Conservation (phyloP, 1,140 invertebrate species). For the Tetramorium alpestre region DNA sequence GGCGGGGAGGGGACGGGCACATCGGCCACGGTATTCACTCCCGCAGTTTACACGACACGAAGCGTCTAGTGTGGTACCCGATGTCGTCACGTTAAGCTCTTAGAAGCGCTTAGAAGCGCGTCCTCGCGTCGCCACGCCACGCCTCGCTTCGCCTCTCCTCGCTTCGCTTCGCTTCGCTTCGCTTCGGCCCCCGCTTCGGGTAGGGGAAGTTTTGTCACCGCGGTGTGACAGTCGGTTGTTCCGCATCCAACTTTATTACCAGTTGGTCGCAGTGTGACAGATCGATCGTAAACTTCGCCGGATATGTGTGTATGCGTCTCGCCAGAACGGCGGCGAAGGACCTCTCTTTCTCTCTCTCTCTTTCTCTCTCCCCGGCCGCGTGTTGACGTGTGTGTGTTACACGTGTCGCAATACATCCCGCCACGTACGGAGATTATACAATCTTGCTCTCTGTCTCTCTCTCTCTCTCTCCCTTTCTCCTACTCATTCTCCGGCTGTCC, state of each 20-base stretch:
- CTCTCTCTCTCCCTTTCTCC: neutral
- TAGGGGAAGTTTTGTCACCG: slow-evolving; percentile 65
- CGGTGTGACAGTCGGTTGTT: slow-evolving; percentile 73
- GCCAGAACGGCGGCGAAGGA: neutral
- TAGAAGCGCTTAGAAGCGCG: slow-evolving; percentile 62
- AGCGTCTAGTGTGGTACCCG: slow-evolving; percentile 49
- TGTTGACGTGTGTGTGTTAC: slow-evolving; percentile 28
- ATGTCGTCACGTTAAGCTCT: slow-evolving; percentile 73
- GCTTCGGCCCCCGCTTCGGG: neutral
- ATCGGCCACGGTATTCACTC: slow-evolving; percentile 39
- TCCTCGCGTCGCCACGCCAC: slow-evolving; percentile 16
- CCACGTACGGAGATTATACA: slow-evolving; percentile 58
- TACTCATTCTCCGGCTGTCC: neutral
- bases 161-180: neutral
- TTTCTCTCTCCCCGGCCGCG: neutral
- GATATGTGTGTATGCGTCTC: slow-evolving; percentile 37
- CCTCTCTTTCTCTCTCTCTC: neutral
- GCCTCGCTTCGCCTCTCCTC: neutral
- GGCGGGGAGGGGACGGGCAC: neutral
- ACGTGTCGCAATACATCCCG: slow-evolving; percentile 26
- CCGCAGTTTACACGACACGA: slow-evolving; percentile 66
- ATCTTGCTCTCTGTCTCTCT: slow-evolving; percentile 1
- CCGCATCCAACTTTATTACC: slow-evolving; percentile 74
- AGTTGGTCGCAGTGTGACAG: slow-evolving; percentile 70
- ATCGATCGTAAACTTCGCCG: slow-evolving; percentile 72